Percentiles rank a stretch among this genome's conserved stretches.
These are phyloP conservation scores for Alaudala cheleensis DNA, from an alignment of 2,113 vertebrate species.

Conservation along the genomic window DNA sequence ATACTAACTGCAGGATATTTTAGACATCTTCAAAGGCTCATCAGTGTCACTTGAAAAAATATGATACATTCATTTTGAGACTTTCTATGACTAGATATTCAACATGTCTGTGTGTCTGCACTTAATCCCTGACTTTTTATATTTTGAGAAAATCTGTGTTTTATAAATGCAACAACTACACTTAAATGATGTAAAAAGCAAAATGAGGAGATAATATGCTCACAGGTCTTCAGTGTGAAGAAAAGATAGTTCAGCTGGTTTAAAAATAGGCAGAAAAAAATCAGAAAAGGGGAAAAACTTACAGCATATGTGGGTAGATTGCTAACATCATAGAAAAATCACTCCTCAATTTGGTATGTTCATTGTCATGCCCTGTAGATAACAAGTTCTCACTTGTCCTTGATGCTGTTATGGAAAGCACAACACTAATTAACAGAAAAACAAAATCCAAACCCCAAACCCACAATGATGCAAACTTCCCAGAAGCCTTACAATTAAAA, in stretches of 20 bases:
- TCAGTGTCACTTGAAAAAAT: not conserved
- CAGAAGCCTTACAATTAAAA: not conserved
- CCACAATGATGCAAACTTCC: not conserved
- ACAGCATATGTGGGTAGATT: constrained; percentile 5
- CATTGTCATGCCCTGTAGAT: not conserved
- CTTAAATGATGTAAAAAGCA: not conserved
- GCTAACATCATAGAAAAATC: not conserved
- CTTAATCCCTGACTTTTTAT: not conserved
- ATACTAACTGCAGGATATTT: not conserved
- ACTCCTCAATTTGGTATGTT: not conserved
- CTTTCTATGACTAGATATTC: not conserved
- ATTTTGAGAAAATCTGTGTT: not conserved
- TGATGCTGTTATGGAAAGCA: not conserved
- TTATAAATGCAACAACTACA: not conserved
- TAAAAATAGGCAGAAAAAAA: not conserved
- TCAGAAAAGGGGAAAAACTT: not conserved
- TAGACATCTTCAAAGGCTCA: not conserved
- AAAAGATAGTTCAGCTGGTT: not conserved
- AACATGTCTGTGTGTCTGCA: not conserved
- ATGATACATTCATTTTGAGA: not conserved
- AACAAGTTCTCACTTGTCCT: not conserved
- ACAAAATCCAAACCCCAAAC: not conserved
- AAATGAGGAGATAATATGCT: not conserved
- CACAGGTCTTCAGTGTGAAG: not conserved
- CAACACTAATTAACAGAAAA: not conserved